Base-by-base conservation (phyloP, 2,888 invertebrate species). In the Sycophila texana region DNA sequence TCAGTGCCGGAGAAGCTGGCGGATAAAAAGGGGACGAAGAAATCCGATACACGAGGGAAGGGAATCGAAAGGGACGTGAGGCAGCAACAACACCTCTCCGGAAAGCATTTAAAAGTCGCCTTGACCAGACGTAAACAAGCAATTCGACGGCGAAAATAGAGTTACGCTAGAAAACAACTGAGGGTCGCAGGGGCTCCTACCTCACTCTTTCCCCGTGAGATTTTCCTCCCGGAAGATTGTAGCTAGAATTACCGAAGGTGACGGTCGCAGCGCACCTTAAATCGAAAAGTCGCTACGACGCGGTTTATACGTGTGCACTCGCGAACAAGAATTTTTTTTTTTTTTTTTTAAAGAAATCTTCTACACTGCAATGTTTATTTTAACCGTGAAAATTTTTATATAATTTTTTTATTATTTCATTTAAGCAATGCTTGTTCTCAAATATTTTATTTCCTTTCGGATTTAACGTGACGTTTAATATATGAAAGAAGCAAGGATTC, bases 51-150 rank as follows among this genome's bases (percentile, higher is more conserved):
- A 63, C 66, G 68, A 73, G 39, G 13, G 30, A 16, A 30, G 18
- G 39, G 57, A 57, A 58, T 63, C 63, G 39, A 39, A 39, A 39
- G 39, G 39, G 39, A 47, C 39, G 18, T 39, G n/a, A 18, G 47
- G 2, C 63, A n/a, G 18, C 63, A 39, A 39, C 39, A 39, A 39
- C 39, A 39, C 16, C 18, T 63, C 26, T 13, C 39, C 63, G 13
- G 61, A 60, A 82, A 84, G 81, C 84, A 77, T 74, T 84, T 84
- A 83, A 83, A 82, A 83, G 83, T 79, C 81, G 74, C 73, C 72
- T 4, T 7, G 61, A 57, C 51, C 81, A 51, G 47, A 47, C 66
- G 77, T 81, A 81, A 82, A 81, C 81, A 80, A 82, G 81, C 79
- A 80, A 82, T 83, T 80, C 72, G 81, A 83, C 80, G 79, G 79